Evolutionary conservation across 2,888 invertebrate genomes (phyloP), one percentile per base, ranked within the genome.

Genomic region (Drosophila sordidula): DNA sequence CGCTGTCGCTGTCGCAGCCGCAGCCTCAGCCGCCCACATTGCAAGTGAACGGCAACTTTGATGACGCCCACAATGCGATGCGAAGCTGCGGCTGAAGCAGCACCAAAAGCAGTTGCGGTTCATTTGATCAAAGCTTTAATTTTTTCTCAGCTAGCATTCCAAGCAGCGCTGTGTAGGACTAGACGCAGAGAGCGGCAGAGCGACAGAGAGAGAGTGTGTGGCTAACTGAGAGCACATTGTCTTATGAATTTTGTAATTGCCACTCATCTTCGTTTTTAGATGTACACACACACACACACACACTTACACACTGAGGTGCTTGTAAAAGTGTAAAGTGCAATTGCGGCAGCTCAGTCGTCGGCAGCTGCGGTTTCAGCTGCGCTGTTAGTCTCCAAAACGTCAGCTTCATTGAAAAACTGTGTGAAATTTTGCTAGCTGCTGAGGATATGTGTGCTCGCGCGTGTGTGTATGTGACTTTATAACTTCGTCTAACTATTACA

Each of bases 41-140:
- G 84, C 87, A 87, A 87, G 83, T 83, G 83, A 83, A 83, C 85
- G 83, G 87, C 83, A 83, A 80, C 81, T 83, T 83, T 83, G 83
- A 87, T 70, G 83, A 84, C 83, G 83, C 83, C 83, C 81, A 83
- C 83, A 75, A 76, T 67, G 75, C 69, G 79, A 70, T 64, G 67
- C 67, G 70, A 65, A 64, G 39, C 34, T 8, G 58, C 50, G 52
- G 55, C 34, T 29, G 29, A 29, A 54, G 62, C 47, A 45, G 61
- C 45, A 61, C 50, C 52, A 47, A 47, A 36, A 54, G 55, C 58
- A 67, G 63, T 69, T 84, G 87, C 83, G 83, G 83, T 81, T 84
- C 81, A 84, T 84, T 83, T 83, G 83, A 83, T 87, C 81, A 51
- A 70, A 75, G 84, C 54, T 64, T 72, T 75, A 69, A 25, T 41